Evolutionary conservation across 2,113 vertebrate genomes (phyloP).

Genomic region (Alces alces): DNA sequence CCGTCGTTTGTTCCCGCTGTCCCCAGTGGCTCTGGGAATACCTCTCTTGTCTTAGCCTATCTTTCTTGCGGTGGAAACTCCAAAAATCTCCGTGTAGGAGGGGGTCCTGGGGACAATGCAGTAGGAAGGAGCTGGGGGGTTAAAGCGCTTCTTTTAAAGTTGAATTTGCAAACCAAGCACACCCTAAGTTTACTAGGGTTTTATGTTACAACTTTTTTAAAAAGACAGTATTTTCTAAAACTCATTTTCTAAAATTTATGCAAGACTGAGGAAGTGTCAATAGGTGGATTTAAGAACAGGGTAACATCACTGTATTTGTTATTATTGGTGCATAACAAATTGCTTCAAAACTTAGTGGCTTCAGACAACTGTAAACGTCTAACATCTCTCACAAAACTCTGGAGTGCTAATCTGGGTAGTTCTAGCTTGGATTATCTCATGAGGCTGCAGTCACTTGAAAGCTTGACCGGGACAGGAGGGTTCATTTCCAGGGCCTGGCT

Average conservation of each 20-base stretch:
- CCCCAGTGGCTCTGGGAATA: no score
- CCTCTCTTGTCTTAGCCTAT: not conserved
- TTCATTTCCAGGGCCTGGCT: not conserved
- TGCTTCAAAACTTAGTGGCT: not conserved
- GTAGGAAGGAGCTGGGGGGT: not conserved
- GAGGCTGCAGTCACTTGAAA: not conserved
- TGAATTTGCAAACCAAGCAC: not conserved
- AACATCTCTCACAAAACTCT: not conserved
- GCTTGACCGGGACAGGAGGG: not conserved
- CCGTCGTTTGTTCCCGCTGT: not conserved
- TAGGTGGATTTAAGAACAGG: not conserved
- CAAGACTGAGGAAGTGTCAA: not conserved
- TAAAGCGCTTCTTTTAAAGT: not conserved
- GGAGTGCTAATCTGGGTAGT: no score
- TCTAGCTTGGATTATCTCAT: not conserved
- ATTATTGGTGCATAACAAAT: not conserved
- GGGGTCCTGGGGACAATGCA: accelerated
- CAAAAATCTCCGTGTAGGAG: not conserved
- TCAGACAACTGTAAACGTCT: not conserved
- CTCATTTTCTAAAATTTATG: not conserved
- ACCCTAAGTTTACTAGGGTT: not conserved
- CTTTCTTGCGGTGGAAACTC: not conserved
- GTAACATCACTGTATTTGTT: not conserved
- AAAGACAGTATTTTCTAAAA: not conserved
- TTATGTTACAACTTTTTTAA: not conserved